Evolutionary conservation across 2,797 vertebrate genomes (phyloP), one percentile per base, ranked within the genome.

Genomic region (Phrynocephalus guinanensis): DNA sequence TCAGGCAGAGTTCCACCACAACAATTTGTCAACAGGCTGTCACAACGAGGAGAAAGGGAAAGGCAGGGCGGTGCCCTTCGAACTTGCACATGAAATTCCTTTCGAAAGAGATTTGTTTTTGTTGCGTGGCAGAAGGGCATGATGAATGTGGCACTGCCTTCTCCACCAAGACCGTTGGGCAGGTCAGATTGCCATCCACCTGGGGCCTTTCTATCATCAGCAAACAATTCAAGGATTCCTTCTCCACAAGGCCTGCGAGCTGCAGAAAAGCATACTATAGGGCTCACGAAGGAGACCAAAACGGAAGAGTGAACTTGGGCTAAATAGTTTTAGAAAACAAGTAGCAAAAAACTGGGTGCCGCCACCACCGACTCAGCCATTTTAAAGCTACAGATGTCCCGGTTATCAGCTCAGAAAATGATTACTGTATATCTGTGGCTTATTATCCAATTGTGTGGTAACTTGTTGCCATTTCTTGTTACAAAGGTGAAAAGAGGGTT

Each of bases 1-100:
- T 95, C 87, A 94, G 92, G 91, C 28, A 67, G 67, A 84, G 88
- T 91, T 93, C 91, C 80, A 84, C 87, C 86, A 79, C 72, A 90
- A 86, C 75, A 85, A 78, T 13, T 87, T 91, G 70, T 92, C 91
- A 92, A 93, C 75, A 86, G 38, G 85, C 63, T 90, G 44, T 82
- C 89, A 80, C 91, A 86, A 88, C 86, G 20, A 84, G 2, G 50
- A 79, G 85, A 91, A 91, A 89, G 63, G 87, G 85, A 67, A 38
- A 71, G 48, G 82, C 24, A 85, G 81, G 90, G 83, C 82, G 67
- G 20, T 92, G 73, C 82, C 68, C 0, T 30, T 3, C 71, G 18
- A 91, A 24, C 71, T 92, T 77, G 50, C 84, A 77, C 85, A 50
- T 66, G 48, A 81, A 87, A 87, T 75, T 50, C 33, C 81, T 87